Conservation (phyloP, 2,797 vertebrate genomes). For the Thunnus albacares region DNA sequence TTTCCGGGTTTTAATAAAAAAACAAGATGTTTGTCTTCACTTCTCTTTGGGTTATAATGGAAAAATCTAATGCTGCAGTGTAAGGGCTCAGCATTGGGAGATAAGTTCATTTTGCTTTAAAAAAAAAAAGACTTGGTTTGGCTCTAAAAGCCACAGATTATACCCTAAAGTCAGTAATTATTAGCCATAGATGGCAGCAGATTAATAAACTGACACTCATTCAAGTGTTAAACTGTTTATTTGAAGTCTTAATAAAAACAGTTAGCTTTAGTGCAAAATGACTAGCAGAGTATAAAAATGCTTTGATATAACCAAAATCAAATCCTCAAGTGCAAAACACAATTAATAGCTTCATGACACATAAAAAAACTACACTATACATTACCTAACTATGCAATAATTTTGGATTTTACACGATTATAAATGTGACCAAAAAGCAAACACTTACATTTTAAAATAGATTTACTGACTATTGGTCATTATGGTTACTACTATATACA, state of each 20-base stretch:
- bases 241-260: neutral
- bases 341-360: conserved; percentile 21
- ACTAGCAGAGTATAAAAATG: conserved; percentile 6
- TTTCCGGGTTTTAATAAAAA: conserved; percentile 12
- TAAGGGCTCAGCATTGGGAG: neutral
- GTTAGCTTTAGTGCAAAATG: conserved; percentile 21
- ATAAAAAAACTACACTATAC: neutral
- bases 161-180: neutral
- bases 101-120: neutral
- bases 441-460: neutral
- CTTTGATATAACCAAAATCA: neutral
- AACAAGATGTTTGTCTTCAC: neutral
- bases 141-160: neutral
- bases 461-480: neutral
- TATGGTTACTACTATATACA: neutral
- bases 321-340: conserved; percentile 28
- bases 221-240: conserved; percentile 20
- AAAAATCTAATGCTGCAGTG: neutral
- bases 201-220: neutral
- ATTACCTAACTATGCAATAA: neutral
- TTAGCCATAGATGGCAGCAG: neutral
- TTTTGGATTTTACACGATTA: conserved; percentile 24
- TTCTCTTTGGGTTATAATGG: neutral
- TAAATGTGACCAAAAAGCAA: conserved; percentile 31
- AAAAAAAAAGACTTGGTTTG: neutral